phyloP scores from a whole-genome alignment of 2,888 invertebrate genomes.

The Lepidochrysops patricia region DNA sequence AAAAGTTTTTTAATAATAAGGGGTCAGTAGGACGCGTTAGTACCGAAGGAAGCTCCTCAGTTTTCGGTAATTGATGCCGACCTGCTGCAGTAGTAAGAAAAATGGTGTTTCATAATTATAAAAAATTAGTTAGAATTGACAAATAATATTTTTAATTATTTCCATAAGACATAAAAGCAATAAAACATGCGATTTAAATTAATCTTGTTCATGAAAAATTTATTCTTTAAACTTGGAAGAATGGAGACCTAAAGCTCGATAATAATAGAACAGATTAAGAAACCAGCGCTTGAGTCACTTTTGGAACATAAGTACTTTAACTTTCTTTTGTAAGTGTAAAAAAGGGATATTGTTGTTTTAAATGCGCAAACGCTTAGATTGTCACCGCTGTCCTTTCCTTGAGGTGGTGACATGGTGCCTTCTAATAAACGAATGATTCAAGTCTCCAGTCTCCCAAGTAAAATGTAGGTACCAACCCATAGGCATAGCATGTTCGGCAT shows the following conservation, averaged over 20 bases:
- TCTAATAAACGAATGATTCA: neutral
- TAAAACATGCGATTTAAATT: too few relatives aligned
- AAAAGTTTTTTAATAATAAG: conserved; percentile 2
- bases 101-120: too few relatives aligned
- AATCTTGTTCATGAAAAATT: too few relatives aligned
- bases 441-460: neutral
- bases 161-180: too few relatives aligned
- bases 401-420: too few relatives aligned
- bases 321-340: too few relatives aligned
- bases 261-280: neutral
- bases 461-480: conserved; percentile 51
- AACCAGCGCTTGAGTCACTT: neutral
- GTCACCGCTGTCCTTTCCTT: too few relatives aligned
- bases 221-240: neutral
- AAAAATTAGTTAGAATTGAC: too few relatives aligned
- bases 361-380: too few relatives aligned
- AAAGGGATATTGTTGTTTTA: too few relatives aligned
- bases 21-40: neutral
- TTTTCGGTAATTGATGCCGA: neutral
- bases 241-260: neutral
- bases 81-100: neutral
- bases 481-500: conserved; percentile 59
- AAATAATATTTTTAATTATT: too few relatives aligned
- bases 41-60: neutral
- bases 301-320: neutral